A percentile compares a stretch with the other conserved stretches of the same genome.
phyloP scores from a whole-genome alignment of 2,797 vertebrate species.

The Neosilurus hyrtlii region DNA sequence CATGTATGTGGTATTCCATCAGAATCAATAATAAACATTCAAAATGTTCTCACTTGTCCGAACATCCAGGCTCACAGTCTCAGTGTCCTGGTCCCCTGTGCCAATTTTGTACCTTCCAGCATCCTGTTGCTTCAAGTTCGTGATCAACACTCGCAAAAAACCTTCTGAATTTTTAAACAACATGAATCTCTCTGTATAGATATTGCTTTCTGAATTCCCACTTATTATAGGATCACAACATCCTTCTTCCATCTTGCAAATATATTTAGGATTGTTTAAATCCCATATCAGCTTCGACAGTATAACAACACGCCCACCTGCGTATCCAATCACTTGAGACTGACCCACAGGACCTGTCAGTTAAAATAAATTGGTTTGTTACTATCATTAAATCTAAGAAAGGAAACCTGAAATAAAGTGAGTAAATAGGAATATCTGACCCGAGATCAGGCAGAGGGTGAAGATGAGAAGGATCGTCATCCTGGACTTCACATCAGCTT shows the following conservation, averaged over 20 bases:
- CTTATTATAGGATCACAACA: neutral
- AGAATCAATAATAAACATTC: no score
- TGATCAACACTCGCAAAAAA: neutral
- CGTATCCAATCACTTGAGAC: conserved; percentile 8
- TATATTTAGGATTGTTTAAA: neutral
- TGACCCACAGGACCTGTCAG: neutral
- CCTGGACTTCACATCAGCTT: no score
- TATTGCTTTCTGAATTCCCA: neutral
- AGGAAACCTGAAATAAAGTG: neutral
- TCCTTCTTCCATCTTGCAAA: neutral
- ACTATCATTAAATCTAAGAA: neutral
- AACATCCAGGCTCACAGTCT: neutral
- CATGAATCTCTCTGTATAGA: neutral
- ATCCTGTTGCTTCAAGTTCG: conserved; percentile 19
- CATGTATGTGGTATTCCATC: no score
- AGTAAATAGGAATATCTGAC: neutral
- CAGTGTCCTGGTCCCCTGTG: neutral
- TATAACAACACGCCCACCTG: conserved; percentile 16
- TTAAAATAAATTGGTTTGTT: neutral
- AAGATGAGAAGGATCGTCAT: no score
- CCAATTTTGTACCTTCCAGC: conserved; percentile 25
- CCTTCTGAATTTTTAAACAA: neutral
- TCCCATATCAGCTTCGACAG: neutral
- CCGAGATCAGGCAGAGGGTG: neutral
- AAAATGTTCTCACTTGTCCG: neutral